Evolutionary conservation across 1,140 invertebrate species (phyloP), one percentile per base, ranked within the genome.

Genomic region (Oedothorax gibbosus): DNA sequence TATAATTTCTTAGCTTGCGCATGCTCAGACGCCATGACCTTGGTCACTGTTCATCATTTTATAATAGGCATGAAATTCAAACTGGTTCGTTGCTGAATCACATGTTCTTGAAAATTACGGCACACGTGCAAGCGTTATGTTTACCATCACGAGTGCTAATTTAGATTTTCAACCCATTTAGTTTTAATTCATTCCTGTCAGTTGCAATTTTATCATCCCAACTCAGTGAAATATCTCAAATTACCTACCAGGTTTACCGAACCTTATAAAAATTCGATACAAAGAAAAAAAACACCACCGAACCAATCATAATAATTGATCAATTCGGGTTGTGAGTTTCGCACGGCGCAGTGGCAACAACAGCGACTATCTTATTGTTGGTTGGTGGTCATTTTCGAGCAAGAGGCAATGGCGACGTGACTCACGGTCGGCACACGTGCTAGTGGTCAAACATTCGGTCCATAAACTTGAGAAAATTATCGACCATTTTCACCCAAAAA

Each of bases 221-320:
- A 35, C 1, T 2, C 35, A 35, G 5, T 35, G 35, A 35, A 35
- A 35, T 35, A 35, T 35, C 35, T 35, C 35, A 62, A 9, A 18
- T 62, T 62, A 15, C 60, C 18, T 62, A 60, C 51, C 18, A 35
- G 21, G 78, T 81, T 81, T 68, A 81, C 71, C 78, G 78, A 80
- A 80, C 78, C 66, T 62, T 50, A 60, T 14, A 56, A 66, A 66
- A 69, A 71, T 66, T 80, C 54, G 18, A 20, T 14, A 81, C 50
- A 20, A 49, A 60, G 64, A 62, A 81, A 64, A 57, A 71, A 81
- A 35, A 21, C 65, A 21, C 66, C 14, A 51, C 49, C 54, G 57
- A 53, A 54, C 20, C 64, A 81, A 81, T 81, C 78, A 81, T 71
- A 71, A 71, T 81, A 81, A 81, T 81, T 81, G 78, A 81, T 81